These are phyloP conservation scores for Upupa epops DNA, from an alignment of 2,113 vertebrate species.

Conservation along the genomic window DNA sequence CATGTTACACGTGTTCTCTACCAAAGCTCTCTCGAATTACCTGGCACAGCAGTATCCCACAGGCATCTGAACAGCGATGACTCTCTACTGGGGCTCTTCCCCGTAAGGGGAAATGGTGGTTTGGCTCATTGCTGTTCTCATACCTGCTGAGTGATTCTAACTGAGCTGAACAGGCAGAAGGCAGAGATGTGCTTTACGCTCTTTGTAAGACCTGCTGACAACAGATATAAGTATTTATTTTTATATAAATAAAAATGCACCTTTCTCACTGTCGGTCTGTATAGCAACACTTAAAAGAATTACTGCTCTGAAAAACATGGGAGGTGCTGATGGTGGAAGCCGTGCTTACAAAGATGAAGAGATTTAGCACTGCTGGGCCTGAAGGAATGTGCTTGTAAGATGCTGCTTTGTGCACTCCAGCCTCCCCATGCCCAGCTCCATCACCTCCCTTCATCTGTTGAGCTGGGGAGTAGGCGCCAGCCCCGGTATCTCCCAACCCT, in stretches of 20 bases:
- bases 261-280: slow-evolving; percentile 3
- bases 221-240: background rate
- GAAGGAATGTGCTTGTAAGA: background rate
- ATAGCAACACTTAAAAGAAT: slow-evolving; percentile 1
- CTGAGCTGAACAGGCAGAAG: background rate
- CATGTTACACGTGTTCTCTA: background rate
- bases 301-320: background rate
- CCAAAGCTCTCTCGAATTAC: background rate
- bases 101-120: background rate
- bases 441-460: background rate
- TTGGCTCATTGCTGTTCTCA: background rate
- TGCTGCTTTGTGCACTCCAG: background rate
- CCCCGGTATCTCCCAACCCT: background rate
- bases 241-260: background rate
- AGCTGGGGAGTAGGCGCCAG: background rate
- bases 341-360: background rate
- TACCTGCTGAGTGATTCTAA: accelerated
- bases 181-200: slow-evolving; percentile 4
- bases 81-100: background rate
- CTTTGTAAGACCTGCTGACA: slow-evolving; percentile 1
- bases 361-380: slow-evolving; percentile 29
- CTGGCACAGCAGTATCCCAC: background rate
- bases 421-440: background rate
- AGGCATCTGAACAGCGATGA: no score
- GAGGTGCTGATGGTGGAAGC: background rate